A percentile compares a stretch with the other conserved stretches of the same genome.
phyloP scores from a whole-genome alignment of 2,888 invertebrate species.

The Cantharis nigra region DNA sequence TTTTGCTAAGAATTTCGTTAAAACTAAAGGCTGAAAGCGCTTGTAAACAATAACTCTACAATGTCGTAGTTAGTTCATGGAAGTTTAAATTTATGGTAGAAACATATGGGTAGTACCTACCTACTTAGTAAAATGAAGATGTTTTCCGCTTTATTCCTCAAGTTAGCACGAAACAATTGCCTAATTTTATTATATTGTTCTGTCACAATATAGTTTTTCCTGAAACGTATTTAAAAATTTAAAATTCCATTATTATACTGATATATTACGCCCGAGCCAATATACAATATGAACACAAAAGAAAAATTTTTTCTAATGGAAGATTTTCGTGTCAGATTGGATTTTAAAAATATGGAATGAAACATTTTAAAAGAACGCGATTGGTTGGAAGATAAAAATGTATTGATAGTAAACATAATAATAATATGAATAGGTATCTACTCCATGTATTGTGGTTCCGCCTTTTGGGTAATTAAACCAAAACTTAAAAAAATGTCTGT shows the following conservation, averaged over 20 bases:
- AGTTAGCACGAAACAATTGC: not conserved
- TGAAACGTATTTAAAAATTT: not conserved
- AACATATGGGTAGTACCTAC: slow-evolving; percentile 9
- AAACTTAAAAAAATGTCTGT: slow-evolving; percentile 17
- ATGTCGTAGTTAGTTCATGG: slow-evolving; percentile 10
- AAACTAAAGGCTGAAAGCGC: slow-evolving; percentile 10
- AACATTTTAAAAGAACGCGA: not conserved
- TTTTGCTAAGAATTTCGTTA: slow-evolving; percentile 14
- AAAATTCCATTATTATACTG: too few species aligned
- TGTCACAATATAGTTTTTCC: not conserved
- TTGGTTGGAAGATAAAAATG: not conserved
- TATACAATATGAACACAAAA: not conserved
- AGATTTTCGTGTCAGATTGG: not conserved
- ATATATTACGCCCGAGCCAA: not conserved
- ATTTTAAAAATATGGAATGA: not conserved
- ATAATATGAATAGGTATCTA: not conserved
- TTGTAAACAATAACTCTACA: slow-evolving; percentile 24
- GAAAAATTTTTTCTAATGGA: not conserved
- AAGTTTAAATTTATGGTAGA: slow-evolving; percentile 14
- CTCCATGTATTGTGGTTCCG: not conserved
- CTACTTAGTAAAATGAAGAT: slow-evolving; percentile 11
- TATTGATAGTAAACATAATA: not conserved
- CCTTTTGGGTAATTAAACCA: not conserved
- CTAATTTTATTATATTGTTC: not conserved
- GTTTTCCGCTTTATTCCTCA: not conserved